phyloP scores from a whole-genome alignment of 2,888 invertebrate genomes.

The Acanthacorydalis orientalis region DNA sequence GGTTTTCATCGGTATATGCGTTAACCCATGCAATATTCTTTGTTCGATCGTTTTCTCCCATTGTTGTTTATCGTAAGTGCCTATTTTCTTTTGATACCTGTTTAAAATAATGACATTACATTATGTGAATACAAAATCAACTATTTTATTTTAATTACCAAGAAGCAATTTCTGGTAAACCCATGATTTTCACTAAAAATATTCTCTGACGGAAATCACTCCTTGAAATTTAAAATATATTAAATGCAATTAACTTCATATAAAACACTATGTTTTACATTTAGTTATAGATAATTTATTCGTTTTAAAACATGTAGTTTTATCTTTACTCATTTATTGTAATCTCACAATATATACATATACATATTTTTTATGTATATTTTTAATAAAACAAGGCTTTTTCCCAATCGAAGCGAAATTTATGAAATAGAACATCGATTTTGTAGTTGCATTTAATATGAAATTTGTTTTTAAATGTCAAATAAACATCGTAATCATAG shows the following conservation, averaged over 20 bases:
- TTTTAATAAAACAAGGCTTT: too few relatives aligned
- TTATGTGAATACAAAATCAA: background rate
- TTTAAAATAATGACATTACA: constrained; percentile 9
- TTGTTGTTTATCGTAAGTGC: constrained; percentile 91
- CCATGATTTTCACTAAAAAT: constrained; percentile 3
- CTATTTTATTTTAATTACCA: constrained; percentile 3
- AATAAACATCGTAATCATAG: too few relatives aligned
- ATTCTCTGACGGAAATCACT: background rate
- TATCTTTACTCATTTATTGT: too few relatives aligned
- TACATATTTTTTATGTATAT: too few relatives aligned
- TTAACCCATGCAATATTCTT: constrained; percentile 70
- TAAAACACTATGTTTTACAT: background rate
- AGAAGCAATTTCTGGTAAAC: constrained; percentile 4
- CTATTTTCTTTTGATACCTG: constrained; percentile 92
- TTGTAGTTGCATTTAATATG: too few relatives aligned
- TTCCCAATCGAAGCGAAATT: too few relatives aligned
- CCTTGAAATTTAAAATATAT: background rate
- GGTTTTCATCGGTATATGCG: constrained; percentile 62
- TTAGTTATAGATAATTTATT: background rate
- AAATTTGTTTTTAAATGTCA: too few relatives aligned
- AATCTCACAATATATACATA: too few relatives aligned
- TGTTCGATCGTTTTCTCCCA: constrained; percentile 95
- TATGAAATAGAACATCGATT: too few relatives aligned
- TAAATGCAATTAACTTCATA: background rate
- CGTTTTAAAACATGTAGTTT: too few relatives aligned